A percentile compares a stretch with the other conserved stretches of the same genome.
Evolutionary conservation across 2,113 vertebrate genomes (phyloP).

Genomic region (Uropsilus gracilis): DNA sequence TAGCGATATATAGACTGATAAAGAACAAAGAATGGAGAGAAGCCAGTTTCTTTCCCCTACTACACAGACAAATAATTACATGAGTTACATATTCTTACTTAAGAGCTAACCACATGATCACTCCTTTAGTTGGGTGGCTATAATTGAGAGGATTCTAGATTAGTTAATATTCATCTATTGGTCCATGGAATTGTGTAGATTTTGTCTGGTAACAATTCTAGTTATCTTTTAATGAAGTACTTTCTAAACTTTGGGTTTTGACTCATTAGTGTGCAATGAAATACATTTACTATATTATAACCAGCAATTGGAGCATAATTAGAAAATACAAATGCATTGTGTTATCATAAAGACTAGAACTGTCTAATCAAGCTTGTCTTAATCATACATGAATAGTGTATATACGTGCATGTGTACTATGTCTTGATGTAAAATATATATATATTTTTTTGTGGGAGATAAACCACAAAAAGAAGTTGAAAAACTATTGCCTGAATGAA

Average conservation of each 20-base stretch:
- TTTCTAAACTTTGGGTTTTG: slow-evolving; percentile 33
- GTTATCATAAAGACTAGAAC: neutral
- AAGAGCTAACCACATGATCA: neutral
- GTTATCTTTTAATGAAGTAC: neutral
- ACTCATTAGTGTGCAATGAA: neutral
- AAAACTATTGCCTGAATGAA: neutral
- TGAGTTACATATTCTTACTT: slow-evolving; percentile 30
- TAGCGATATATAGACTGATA: neutral
- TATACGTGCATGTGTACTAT: neutral
- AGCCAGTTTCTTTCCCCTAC: neutral
- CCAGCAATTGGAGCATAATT: neutral
- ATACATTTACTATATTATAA: neutral
- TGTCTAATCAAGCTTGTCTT: neutral
- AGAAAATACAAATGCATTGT: neutral
- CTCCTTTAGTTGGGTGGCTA: neutral
- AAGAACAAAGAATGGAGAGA: neutral
- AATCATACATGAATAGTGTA: neutral
- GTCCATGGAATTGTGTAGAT: neutral
- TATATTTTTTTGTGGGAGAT: slow-evolving; percentile 7
- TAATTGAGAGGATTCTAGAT: slow-evolving; percentile 11
- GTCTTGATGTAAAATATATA: neutral
- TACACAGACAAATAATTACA: neutral
- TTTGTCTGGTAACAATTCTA: slow-evolving; percentile 42
- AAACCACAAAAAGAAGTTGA: neutral
- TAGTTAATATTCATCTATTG: slow-evolving; percentile 3